Conservation (phyloP, 1,140 invertebrate species). For the Psix sp. region DNA sequence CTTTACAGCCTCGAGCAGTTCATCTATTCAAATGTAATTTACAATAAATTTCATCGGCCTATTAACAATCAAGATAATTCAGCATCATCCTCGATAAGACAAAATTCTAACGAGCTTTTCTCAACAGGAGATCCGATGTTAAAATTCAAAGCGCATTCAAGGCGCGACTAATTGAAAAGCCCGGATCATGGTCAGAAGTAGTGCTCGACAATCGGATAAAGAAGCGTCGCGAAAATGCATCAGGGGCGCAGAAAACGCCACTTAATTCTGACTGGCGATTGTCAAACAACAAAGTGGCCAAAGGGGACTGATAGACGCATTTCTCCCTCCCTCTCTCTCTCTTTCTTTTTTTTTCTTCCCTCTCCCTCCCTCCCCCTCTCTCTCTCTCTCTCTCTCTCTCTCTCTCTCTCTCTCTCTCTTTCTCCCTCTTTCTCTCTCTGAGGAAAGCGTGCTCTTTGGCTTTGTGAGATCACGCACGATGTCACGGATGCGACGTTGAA, state of each 20-base stretch:
- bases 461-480: constrained; percentile 47
- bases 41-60: no score
- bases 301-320: constrained; percentile 26
- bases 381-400: no score
- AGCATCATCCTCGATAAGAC: no score
- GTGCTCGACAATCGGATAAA: constrained; percentile 26
- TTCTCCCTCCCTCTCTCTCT: no score
- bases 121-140: background rate
- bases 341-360: no score
- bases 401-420: no score
- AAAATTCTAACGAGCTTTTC: no score
- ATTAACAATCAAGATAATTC: no score
- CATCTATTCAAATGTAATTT: no score
- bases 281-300: constrained; percentile 53
- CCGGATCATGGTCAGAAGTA: constrained; percentile 28
- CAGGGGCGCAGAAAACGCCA: constrained; percentile 37
- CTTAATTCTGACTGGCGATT: constrained; percentile 42
- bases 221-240: constrained; percentile 35
- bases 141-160: constrained; percentile 18
- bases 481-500: constrained; percentile 32
- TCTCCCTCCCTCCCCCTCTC: no score
- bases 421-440: no score
- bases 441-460: background rate
- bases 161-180: constrained; percentile 34
- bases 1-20: no score